A percentile compares a stretch with the other conserved stretches of the same genome.
Conservation (phyloP, 2,888 invertebrate genomes). For the Ischnura elegans region DNA sequence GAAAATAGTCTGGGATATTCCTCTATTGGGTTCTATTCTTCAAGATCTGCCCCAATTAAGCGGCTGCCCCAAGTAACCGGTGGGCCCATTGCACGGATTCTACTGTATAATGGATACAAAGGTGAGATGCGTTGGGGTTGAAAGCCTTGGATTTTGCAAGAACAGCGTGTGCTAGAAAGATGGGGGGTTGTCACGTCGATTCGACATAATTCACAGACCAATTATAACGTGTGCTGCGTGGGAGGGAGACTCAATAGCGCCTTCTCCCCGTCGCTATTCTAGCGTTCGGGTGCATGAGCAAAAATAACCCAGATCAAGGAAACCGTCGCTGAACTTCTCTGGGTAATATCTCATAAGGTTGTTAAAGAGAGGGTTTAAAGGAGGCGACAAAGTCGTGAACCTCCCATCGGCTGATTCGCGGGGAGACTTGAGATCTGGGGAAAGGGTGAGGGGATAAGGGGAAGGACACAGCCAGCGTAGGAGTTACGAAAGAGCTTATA, state of each 20-base stretch:
- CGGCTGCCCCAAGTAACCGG: too few species aligned
- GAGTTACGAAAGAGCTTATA: neutral
- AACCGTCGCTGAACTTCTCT: neutral
- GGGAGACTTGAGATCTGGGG: constrained; percentile 5
- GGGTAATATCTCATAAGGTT: neutral
- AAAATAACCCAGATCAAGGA: constrained; percentile 19
- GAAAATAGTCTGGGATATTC: too few species aligned
- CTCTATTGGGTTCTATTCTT: too few species aligned
- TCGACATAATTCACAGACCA: neutral
- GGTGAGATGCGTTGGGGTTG: too few species aligned
- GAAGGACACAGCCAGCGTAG: neutral
- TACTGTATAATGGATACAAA: too few species aligned
- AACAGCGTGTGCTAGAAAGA: too few species aligned
- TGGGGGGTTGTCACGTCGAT: neutral
- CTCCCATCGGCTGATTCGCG: constrained; percentile 15
- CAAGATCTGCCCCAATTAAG: too few species aligned
- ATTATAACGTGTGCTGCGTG: constrained; percentile 7
- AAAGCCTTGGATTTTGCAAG: too few species aligned
- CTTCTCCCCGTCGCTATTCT: too few species aligned
- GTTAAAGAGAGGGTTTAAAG: neutral
- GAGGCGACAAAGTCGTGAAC: neutral
- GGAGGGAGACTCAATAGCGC: neutral
- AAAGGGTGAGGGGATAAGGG: neutral
- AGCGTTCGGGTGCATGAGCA: neutral
- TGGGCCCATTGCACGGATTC: too few species aligned